phyloP scores from a whole-genome alignment of 1,140 invertebrate species.

The Octopus bimaculoides region DNA sequence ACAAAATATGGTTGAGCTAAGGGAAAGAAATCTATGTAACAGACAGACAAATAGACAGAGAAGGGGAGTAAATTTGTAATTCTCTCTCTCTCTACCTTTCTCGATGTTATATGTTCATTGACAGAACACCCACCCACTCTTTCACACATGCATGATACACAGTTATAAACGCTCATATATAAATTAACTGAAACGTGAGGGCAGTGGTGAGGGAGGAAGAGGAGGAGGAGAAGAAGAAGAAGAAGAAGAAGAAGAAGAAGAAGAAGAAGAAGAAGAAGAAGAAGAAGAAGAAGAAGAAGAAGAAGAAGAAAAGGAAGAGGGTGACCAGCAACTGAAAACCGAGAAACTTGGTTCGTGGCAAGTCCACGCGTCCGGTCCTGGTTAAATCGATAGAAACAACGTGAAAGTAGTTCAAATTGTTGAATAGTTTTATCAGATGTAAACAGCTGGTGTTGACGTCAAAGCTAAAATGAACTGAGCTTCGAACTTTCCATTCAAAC shows the following conservation, averaged over 20 bases:
- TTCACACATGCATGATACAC: background rate
- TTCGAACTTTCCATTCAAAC: background rate
- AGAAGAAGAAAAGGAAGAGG: background rate
- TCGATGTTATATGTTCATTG: no score
- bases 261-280: background rate
- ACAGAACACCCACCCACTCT: background rate
- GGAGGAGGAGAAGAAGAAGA: background rate
- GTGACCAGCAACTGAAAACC: background rate
- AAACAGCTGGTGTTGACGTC: slow-evolving; percentile 4
- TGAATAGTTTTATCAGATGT: background rate
- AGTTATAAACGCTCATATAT: background rate
- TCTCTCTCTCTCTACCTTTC: no score
- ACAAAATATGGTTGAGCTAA: no score
- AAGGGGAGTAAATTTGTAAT: no score
- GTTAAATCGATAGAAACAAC: background rate
- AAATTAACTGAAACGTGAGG: background rate
- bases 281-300: background rate
- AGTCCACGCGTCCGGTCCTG: background rate
- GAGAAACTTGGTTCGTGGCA: background rate
- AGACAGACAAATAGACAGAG: no score
- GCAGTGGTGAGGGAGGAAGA: background rate
- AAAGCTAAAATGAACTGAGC: background rate
- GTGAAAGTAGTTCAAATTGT: background rate
- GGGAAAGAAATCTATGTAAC: no score
- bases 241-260: no score